Base-by-base conservation (phyloP, 1,140 invertebrate genomes). In the Tribolium madens region DNA sequence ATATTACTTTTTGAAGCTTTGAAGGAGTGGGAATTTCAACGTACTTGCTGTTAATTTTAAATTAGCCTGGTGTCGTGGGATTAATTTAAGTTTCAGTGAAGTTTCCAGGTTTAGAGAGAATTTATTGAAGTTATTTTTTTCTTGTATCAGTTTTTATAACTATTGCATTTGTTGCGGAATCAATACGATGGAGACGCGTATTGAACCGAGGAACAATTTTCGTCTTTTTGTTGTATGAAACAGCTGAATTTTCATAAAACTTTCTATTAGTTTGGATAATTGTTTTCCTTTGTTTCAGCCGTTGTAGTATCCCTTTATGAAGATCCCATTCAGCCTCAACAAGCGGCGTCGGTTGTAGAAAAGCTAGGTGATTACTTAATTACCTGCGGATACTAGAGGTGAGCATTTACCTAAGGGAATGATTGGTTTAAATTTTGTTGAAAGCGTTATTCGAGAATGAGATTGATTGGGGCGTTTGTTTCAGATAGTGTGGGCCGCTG, bases 351-450 rank as follows among this genome's bases (percentile, higher is more conserved):
- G 81, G 94, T 96, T 87, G 95, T 96, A 87, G 95, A 97, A 92
- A 96, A 96, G 90, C 91, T 97, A 91, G 95, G 95, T 90, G 95
- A 97, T 89, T 96, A 97, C 92, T 92, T 96, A 91, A 91, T 96
- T 90, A 92, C 91, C 89, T 96, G 94, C 90, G 95, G 95, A 91
- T 97, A 95, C 93, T 96, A 96, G 91, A 90, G 84, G 84, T 85
- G 31, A 77, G 81, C 82, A 70, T 50, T 52, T 75, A 15, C 0
- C 31, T 33, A n/a, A 42, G 36, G 15, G 15, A n/a, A 21, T 31
- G n/a, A 33, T 33, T 21, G 10, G 57, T 15, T 31, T 64, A 36
- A 42, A 10, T 42, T 42, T 42, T 42, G 36, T 42, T 64, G 10
- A 3, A 12, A 9, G 57, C 13, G 10, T 64, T 17, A 21, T 57